phyloP scores from a whole-genome alignment of 2,113 vertebrate species.

The Canis aureus region DNA sequence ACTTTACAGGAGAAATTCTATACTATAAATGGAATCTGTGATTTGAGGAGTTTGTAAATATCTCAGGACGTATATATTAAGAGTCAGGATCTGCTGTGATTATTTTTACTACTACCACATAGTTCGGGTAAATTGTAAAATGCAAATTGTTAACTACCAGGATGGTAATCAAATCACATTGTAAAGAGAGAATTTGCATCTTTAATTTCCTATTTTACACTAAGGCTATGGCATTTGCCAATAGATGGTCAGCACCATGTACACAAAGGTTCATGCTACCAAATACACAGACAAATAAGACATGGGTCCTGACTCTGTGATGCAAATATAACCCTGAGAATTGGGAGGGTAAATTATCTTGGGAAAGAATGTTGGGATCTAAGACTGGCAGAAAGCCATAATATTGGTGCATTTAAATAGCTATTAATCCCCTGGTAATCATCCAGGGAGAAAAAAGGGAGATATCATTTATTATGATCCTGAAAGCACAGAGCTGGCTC shows the following conservation, averaged over 20 bases:
- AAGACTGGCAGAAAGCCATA: constrained; percentile 30
- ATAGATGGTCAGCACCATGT: background rate
- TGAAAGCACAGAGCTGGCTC: background rate
- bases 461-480: constrained; percentile 22
- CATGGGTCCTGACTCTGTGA: background rate
- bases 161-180: background rate
- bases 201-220: constrained; percentile 59
- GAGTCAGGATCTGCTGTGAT: background rate
- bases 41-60: constrained; percentile 55
- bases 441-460: background rate
- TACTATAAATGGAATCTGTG: constrained; percentile 45
- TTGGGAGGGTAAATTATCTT: background rate
- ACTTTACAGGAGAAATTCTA: constrained; percentile 60
- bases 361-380: background rate
- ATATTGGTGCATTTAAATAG: constrained; percentile 15
- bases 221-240: background rate
- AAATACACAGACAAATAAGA: background rate
- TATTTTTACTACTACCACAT: constrained; percentile 40
- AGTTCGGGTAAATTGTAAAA: constrained; percentile 27
- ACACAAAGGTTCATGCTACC: background rate
- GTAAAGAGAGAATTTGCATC: constrained; percentile 33
- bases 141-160: background rate
- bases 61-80: constrained; percentile 23
- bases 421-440: background rate
- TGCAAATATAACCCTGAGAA: constrained; percentile 46